These are phyloP conservation scores for Irena cyanogastra DNA, from an alignment of 2,113 vertebrate species.

Conservation along the genomic window DNA sequence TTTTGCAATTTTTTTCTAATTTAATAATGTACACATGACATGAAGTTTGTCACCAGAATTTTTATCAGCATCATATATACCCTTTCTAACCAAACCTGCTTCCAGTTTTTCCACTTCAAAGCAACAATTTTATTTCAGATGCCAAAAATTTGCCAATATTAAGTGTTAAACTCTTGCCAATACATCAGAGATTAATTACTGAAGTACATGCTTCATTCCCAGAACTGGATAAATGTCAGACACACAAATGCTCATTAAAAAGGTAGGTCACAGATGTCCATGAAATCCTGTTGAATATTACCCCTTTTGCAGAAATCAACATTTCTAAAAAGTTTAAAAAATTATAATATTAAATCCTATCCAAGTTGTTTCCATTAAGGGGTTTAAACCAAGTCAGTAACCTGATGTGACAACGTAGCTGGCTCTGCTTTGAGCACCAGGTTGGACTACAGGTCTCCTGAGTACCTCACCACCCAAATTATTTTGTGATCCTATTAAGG, in stretches of 20 bases:
- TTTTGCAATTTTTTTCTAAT: neutral
- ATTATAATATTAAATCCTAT: neutral
- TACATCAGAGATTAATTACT: neutral
- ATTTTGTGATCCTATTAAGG: neutral
- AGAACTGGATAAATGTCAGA: neutral
- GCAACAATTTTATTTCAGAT: neutral
- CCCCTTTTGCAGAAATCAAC: neutral
- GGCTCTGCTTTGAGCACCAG: neutral
- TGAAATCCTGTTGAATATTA: neutral
- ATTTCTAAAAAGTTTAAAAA: neutral
- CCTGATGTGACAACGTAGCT: neutral
- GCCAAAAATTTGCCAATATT: neutral
- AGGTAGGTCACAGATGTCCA: neutral
- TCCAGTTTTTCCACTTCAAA: neutral
- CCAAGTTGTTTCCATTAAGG: neutral
- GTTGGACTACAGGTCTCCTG: neutral
- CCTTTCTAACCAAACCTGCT: neutral
- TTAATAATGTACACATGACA: neutral
- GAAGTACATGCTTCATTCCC: neutral
- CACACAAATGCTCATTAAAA: neutral
- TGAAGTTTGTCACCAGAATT: neutral
- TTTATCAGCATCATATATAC: neutral
- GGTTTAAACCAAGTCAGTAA: conserved; percentile 24
- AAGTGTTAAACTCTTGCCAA: neutral
- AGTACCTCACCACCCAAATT: neutral